Conservation (phyloP, 2,797 vertebrate species). For the Emydoidea blandingii region DNA sequence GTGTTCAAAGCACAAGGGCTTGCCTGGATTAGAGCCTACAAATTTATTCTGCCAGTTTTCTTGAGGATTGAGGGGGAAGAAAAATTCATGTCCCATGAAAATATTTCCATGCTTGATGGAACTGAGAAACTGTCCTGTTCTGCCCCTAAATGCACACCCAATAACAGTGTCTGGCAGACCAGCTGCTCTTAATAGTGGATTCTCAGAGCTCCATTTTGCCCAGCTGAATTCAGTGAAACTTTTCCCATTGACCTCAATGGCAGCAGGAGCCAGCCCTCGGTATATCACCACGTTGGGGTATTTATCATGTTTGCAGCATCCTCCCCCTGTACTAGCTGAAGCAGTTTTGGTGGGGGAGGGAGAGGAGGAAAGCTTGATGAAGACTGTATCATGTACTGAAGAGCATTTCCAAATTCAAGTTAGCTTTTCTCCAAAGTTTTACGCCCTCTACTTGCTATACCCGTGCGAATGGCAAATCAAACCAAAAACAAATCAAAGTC, state of each 20-base stretch:
- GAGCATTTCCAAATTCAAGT: conserved; percentile 86
- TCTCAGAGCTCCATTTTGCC: conserved; percentile 42
- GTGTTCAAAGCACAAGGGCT: not conserved
- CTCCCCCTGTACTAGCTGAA: not conserved
- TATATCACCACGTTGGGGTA: not conserved
- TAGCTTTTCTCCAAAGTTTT: conserved; percentile 84
- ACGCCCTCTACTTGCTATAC: conserved; percentile 86
- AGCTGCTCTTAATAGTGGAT: conserved; percentile 79
- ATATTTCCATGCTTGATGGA: not conserved
- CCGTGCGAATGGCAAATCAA: conserved; percentile 87
- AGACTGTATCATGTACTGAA: conserved; percentile 80
- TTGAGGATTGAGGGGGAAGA: not conserved
- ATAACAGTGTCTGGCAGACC: conserved; percentile 77
- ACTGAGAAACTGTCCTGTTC: not conserved
- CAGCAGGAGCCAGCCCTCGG: not conserved
- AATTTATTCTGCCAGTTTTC: not conserved
- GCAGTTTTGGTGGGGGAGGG: not conserved
- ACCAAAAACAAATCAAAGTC: conserved; percentile 68
- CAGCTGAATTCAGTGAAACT: not conserved
- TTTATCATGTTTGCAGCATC: not conserved
- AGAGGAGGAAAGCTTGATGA: conserved; percentile 58
- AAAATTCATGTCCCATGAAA: not conserved
- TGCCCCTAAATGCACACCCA: not conserved
- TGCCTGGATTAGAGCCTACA: not conserved
- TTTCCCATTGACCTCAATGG: not conserved